phyloP scores from a whole-genome alignment of 2,797 vertebrate species.

The Karalla daura region DNA sequence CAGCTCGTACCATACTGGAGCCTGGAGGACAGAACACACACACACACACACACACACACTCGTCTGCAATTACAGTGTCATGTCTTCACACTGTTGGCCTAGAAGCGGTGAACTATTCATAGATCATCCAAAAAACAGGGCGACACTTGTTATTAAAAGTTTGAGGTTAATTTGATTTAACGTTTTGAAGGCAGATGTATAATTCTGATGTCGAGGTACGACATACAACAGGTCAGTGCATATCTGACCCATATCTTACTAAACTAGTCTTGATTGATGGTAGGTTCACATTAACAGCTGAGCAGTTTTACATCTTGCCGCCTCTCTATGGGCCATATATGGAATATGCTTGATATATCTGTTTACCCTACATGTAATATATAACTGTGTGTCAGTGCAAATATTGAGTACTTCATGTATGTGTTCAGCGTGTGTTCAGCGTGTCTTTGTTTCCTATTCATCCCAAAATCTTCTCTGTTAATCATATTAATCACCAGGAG shows the following conservation, averaged over 20 bases:
- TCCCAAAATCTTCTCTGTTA: too few species aligned
- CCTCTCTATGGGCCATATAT: too few species aligned
- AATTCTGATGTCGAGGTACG: constrained; percentile 1
- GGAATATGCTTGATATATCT: too few species aligned
- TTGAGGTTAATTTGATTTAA: constrained; percentile 42
- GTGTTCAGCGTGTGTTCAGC: too few species aligned
- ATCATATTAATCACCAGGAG: too few species aligned
- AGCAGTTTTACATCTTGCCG: too few species aligned
- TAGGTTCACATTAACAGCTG: too few species aligned
- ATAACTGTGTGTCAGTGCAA: too few species aligned
- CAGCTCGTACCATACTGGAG: constrained; percentile 67
- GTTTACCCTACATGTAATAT: too few species aligned
- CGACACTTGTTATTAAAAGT: constrained; percentile 30
- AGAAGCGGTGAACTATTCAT: constrained; percentile 53
- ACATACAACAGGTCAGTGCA: background rate
- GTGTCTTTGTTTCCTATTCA: too few species aligned
- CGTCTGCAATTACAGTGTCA: constrained; percentile 23
- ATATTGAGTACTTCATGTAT: too few species aligned
- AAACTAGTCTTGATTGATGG: too few species aligned
- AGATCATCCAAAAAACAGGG: constrained; percentile 34
- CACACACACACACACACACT: constrained; percentile 9
- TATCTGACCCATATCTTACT: constrained; percentile 5
- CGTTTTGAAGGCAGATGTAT: constrained; percentile 25
- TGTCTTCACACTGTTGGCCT: constrained; percentile 42
- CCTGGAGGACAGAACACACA: constrained; percentile 53